phyloP scores from a whole-genome alignment of 2,113 vertebrate genomes.

The Cheirogaleus medius region DNA sequence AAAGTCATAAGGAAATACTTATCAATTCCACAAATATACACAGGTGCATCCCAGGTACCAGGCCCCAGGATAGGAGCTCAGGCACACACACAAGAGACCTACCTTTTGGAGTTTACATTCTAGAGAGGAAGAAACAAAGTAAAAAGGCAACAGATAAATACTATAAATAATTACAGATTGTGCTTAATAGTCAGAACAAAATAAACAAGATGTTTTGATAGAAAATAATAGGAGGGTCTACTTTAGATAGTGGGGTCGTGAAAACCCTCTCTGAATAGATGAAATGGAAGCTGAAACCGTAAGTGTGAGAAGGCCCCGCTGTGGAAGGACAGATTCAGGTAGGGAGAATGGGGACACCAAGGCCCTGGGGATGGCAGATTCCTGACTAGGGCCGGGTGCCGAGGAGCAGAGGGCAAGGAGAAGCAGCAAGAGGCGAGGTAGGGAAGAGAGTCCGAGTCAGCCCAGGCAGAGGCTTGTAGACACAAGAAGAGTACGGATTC shows the following conservation, averaged over 20 bases:
- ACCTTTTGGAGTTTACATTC: not conserved
- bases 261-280: not conserved
- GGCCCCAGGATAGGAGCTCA: not conserved
- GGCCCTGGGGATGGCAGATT: no score
- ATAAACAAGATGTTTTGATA: not conserved
- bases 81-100: not conserved
- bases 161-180: not conserved
- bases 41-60: accelerated
- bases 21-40: not conserved
- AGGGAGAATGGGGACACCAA: not conserved
- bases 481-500: not conserved
- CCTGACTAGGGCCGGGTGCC: not conserved
- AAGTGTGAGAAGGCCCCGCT: not conserved
- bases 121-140: not conserved
- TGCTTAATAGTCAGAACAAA: not conserved
- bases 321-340: not conserved
- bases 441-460: not conserved
- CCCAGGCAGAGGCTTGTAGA: not conserved
- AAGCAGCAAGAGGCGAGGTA: not conserved
- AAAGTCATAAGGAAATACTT: not conserved
- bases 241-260: accelerated
- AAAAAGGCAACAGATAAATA: not conserved
- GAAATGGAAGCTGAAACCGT: not conserved
- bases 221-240: not conserved
- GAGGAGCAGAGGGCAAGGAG: not conserved